Conservation (phyloP, 2,113 vertebrate genomes). For the Hydrochoerus hydrochaeris region DNA sequence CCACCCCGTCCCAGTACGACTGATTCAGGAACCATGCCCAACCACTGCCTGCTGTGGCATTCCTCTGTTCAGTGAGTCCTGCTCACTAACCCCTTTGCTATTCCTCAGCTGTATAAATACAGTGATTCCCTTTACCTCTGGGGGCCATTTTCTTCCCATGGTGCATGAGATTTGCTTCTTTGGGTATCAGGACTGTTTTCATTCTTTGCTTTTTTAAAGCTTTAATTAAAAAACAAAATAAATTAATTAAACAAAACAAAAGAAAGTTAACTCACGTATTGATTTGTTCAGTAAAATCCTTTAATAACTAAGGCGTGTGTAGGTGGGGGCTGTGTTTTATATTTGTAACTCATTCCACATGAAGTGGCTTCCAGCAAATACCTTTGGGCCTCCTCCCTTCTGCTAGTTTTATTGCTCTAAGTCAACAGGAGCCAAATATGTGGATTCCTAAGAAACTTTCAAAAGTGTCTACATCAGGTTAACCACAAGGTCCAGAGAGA, state of each 20-base stretch:
- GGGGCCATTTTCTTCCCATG: conserved; percentile 91
- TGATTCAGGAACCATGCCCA: not conserved
- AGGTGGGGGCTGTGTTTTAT: not conserved
- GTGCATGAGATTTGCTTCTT: conserved; percentile 87
- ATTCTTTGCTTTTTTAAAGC: conserved; percentile 89
- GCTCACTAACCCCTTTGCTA: not conserved
- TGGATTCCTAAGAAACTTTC: not conserved
- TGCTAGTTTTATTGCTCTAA: not conserved
- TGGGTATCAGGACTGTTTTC: conserved; percentile 87
- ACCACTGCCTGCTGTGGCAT: not conserved
- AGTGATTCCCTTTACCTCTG: conserved; percentile 86
- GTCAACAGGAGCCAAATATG: not conserved
- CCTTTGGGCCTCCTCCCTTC: not conserved
- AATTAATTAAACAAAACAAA: conserved; percentile 55
- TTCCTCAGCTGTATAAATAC: not conserved
- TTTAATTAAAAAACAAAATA: conserved; percentile 75
- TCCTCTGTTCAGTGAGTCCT: not conserved
- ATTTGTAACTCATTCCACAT: not conserved
- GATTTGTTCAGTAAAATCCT: conserved; percentile 8
- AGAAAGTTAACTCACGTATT: not conserved
- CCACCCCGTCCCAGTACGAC: not conserved
- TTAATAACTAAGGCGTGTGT: not conserved
- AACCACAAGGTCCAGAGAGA: not conserved
- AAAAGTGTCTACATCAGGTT: not conserved
- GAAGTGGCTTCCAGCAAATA: not conserved